Base-by-base conservation (phyloP, 2,888 invertebrate genomes). In the Apantesis nais region DNA sequence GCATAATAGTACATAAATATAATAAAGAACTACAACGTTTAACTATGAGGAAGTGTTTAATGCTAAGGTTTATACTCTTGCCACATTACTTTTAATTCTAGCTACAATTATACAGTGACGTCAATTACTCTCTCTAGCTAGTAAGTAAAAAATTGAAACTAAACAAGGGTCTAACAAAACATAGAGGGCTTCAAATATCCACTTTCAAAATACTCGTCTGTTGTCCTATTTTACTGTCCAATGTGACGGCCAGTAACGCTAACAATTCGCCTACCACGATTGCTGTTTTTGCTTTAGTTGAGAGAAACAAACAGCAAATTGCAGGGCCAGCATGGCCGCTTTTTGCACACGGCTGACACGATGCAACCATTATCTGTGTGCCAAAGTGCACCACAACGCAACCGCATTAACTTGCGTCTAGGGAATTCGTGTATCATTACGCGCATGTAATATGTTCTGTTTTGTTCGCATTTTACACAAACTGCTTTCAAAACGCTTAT, bases 221-320 rank as follows among this genome's bases (percentile, higher is more conserved):
- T 62, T 37, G 55, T 65, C 64, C 66, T 14, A 67, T 72, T 80
- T 76, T 70, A 63, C 71, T 58, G 67, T 68, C 66, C 62, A 44
- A 31, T 72, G 67, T 72, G 71, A 76, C 76, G 74, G 74, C 74
- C 60, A 62, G 68, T 68, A 74, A 71, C 65, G 62, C 74, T 76
- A 80, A 81, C 78, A 79, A 76, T 79, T 75, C 73, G 66, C 65
- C 71, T 77, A 81, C 84, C 78, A 74, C 82, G 82, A 83, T 74
- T 74, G 74, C 73, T 80, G 83, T 81, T 82, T 83, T 83, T 80
- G 79, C 77, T 73, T 71, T 74, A 34, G 71, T 75, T 71, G 64
- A 76, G 75, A 74, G 74, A 74, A 74, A 82, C 76, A 78, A 84
- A 80, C 78, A 76, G 82, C 79, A 80, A 88, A 84, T 83, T 80